Conservation (phyloP, 2,113 vertebrate genomes). For the Ursus arctos region DNA sequence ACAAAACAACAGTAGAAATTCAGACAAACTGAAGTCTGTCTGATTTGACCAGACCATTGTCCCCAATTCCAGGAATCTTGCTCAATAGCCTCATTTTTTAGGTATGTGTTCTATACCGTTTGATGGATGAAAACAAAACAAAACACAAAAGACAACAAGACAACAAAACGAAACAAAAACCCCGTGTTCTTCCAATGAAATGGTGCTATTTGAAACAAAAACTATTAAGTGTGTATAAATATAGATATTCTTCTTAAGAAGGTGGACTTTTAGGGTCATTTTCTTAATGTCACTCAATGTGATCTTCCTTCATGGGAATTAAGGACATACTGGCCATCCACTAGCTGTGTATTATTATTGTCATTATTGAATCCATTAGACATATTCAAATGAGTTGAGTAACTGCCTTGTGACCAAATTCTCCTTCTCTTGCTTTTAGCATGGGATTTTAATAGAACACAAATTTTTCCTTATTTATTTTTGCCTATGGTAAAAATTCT, state of each 20-base stretch:
- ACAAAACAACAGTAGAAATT: not conserved
- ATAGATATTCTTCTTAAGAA: slow-evolving; percentile 8
- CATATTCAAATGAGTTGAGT: slow-evolving; percentile 76
- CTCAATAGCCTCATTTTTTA: not conserved
- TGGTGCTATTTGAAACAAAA: slow-evolving; percentile 1
- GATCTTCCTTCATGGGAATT: slow-evolving; percentile 70
- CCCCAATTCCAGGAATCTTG: not conserved
- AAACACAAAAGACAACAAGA: not conserved
- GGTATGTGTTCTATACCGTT: not conserved
- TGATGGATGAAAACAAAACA: not conserved
- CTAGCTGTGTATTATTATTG: slow-evolving; percentile 80
- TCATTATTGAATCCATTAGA: slow-evolving; percentile 87
- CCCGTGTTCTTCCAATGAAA: not conserved
- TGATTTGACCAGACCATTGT: not conserved
- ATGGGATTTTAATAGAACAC: slow-evolving; percentile 76
- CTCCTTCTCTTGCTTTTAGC: slow-evolving; percentile 76
- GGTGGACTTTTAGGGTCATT: slow-evolving; percentile 65
- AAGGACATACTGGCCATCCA: slow-evolving; percentile 73
- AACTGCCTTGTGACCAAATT: slow-evolving; percentile 82
- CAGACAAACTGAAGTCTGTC: not conserved
- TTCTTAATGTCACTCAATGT: slow-evolving; percentile 67
- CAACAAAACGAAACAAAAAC: not conserved
- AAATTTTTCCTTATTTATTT: slow-evolving; percentile 60
- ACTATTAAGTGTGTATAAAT: not conserved
- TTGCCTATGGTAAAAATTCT: slow-evolving; percentile 59